phyloP scores from a whole-genome alignment of 1,140 invertebrate species.

The Drosophila burlai region DNA sequence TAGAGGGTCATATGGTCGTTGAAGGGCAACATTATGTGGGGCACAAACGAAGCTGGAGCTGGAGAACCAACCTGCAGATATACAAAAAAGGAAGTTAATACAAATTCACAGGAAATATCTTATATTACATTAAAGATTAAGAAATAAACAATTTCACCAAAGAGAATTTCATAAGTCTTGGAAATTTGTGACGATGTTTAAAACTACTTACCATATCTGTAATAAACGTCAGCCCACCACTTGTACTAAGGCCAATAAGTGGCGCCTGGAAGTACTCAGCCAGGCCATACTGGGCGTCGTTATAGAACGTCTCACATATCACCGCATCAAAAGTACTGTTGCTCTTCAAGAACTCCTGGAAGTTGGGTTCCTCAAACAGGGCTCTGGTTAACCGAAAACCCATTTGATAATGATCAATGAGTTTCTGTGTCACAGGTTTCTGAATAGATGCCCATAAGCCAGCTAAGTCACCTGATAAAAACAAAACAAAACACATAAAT shows the following conservation, averaged over 20 bases:
- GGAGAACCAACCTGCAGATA: slow-evolving; percentile 79
- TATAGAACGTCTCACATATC: slow-evolving; percentile 77
- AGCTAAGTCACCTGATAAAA: slow-evolving; percentile 31
- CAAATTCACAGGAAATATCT: background rate
- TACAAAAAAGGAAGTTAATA: background rate
- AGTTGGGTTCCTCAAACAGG: slow-evolving; percentile 40
- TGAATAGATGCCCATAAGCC: slow-evolving; percentile 45
- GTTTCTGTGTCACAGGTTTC: slow-evolving; percentile 23
- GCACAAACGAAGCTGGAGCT: slow-evolving; percentile 51
- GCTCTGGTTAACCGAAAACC: slow-evolving; percentile 45
- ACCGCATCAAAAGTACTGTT: slow-evolving; percentile 71
- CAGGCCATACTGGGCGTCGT: slow-evolving; percentile 75
- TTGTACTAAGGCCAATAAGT: slow-evolving; percentile 73
- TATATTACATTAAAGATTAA: background rate
- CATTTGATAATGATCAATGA: slow-evolving; percentile 55
- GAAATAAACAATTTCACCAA: background rate
- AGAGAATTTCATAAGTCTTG: background rate
- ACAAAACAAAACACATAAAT: background rate
- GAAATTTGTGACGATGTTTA: background rate
- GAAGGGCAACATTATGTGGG: slow-evolving; percentile 58
- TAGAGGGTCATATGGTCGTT: slow-evolving; percentile 71
- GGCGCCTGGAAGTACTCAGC: slow-evolving; percentile 78
- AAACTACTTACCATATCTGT: slow-evolving; percentile 61
- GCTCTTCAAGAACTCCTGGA: slow-evolving; percentile 31
- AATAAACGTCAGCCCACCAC: slow-evolving; percentile 71